These are phyloP conservation scores for Drosophila ohnishii DNA, from an alignment of 1,140 invertebrate species.

Conservation along the genomic window DNA sequence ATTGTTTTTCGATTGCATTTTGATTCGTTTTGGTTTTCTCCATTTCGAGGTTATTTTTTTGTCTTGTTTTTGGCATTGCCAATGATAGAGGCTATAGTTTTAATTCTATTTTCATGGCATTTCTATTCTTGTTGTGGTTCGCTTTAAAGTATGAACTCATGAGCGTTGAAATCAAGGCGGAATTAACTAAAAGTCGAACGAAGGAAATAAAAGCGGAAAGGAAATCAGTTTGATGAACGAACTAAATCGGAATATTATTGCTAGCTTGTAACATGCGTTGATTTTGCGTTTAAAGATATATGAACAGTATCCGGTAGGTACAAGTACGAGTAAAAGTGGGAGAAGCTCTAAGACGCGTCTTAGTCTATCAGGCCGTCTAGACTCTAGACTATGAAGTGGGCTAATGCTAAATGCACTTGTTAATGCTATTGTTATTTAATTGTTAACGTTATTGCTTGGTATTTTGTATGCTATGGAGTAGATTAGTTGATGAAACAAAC, in stretches of 20 bases:
- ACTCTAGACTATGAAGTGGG: slow-evolving; percentile 44
- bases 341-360: slow-evolving; percentile 42
- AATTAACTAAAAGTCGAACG: slow-evolving; percentile 37
- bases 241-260: slow-evolving; percentile 46
- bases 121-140: slow-evolving; percentile 31
- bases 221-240: slow-evolving; percentile 42
- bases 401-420: slow-evolving; percentile 50
- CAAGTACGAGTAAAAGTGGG: slow-evolving; percentile 43
- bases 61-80: slow-evolving; percentile 37
- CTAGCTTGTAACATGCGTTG: slow-evolving; percentile 62
- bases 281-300: slow-evolving; percentile 52
- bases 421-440: slow-evolving; percentile 27
- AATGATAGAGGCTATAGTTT: slow-evolving; percentile 24
- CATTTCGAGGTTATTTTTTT: slow-evolving; percentile 15
- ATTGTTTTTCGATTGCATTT: slow-evolving; percentile 53
- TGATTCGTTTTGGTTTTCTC: slow-evolving; percentile 38
- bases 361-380: slow-evolving; percentile 43
- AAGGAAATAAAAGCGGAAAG: slow-evolving; percentile 36
- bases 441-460: slow-evolving; percentile 48
- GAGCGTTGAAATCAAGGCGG: slow-evolving; percentile 50
- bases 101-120: slow-evolving; percentile 10
- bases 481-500: slow-evolving; percentile 56
- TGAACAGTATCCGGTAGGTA: slow-evolving; percentile 45
- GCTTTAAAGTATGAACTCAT: slow-evolving; percentile 64
- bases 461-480: slow-evolving; percentile 46